A percentile compares a stretch with the other conserved stretches of the same genome.
Evolutionary conservation across 2,113 vertebrate species (phyloP).

Genomic region (Entomyzon cyanotis): DNA sequence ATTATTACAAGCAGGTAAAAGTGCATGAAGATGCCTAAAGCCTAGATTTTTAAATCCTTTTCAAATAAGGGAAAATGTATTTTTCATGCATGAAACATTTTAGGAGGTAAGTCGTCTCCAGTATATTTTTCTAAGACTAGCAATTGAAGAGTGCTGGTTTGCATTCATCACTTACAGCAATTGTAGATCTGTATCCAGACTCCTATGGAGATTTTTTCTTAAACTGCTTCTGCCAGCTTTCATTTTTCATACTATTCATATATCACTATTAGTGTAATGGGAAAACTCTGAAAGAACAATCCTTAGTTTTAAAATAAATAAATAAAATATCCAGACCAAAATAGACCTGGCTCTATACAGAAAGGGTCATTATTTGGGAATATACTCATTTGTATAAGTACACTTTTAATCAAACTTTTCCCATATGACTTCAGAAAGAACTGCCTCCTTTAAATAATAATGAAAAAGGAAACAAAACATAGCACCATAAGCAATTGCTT

Average conservation of each 20-base stretch:
- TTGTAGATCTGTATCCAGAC: constrained; percentile 42
- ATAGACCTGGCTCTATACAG: not conserved
- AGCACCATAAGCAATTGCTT: not conserved
- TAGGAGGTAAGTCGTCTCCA: not conserved
- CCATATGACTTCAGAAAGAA: not conserved
- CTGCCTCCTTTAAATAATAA: not conserved
- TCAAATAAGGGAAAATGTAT: constrained; percentile 57
- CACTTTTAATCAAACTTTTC: constrained; percentile 1
- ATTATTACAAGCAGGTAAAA: not conserved
- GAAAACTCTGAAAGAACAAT: constrained; percentile 27
- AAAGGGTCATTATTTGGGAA: not conserved
- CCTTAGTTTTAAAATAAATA: not conserved
- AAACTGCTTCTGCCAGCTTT: constrained; percentile 43
- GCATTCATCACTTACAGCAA: constrained; percentile 66
- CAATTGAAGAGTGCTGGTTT: constrained; percentile 39
- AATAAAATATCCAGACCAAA: not conserved
- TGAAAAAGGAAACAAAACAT: not conserved
- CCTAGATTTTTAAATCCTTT: not conserved
- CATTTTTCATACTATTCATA: constrained; percentile 43
- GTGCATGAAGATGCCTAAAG: not conserved
- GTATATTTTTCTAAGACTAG: constrained; percentile 46
- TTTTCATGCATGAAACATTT: constrained; percentile 63
- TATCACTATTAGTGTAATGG: constrained; percentile 32
- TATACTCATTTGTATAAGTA: not conserved
- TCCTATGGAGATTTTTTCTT: constrained; percentile 62